Evolutionary conservation across 1,140 invertebrate genomes (phyloP).

Genomic region (Tachypleus tridentatus): DNA sequence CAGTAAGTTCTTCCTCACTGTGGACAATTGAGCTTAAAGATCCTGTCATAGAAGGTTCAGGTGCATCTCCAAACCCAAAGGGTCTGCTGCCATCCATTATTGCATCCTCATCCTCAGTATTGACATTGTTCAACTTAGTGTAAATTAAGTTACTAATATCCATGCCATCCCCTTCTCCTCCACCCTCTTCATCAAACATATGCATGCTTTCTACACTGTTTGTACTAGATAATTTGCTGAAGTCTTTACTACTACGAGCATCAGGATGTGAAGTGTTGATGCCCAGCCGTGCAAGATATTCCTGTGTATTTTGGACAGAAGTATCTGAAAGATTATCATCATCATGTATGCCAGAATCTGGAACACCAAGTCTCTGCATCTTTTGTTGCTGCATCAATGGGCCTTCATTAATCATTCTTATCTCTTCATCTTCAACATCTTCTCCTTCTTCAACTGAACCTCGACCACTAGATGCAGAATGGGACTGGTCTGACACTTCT

Average conservation of each 20-base stretch:
- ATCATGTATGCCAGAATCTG: slow-evolving; percentile 54
- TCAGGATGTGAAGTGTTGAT: slow-evolving; percentile 46
- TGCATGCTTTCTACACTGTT: slow-evolving; percentile 58
- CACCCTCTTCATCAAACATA: slow-evolving; percentile 75
- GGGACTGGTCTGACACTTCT: slow-evolving; percentile 70
- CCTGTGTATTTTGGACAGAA: slow-evolving; percentile 89
- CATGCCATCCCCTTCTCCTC: slow-evolving; percentile 49
- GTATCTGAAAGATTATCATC: slow-evolving; percentile 76
- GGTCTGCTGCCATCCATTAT: slow-evolving; percentile 42
- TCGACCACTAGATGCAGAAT: slow-evolving; percentile 84
- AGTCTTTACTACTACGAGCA: slow-evolving; percentile 22
- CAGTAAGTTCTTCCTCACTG: slow-evolving; percentile 71
- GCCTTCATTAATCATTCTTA: slow-evolving; percentile 92
- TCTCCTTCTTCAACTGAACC: slow-evolving; percentile 87
- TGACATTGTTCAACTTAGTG: slow-evolving; percentile 69
- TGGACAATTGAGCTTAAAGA: slow-evolving; percentile 92
- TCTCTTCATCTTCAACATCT: slow-evolving; percentile 86
- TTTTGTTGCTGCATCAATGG: slow-evolving; percentile 35
- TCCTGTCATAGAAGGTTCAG: slow-evolving; percentile 76
- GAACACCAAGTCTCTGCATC: slow-evolving; percentile 34
- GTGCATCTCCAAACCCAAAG: slow-evolving; percentile 38
- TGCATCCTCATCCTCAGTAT: slow-evolving; percentile 39
- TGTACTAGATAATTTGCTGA: slow-evolving; percentile 26
- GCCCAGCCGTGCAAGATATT: slow-evolving; percentile 84
- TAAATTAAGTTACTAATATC: slow-evolving; percentile 84